Base-by-base conservation (phyloP, 2,888 invertebrate species). In the Hyposoter dolosus region DNA sequence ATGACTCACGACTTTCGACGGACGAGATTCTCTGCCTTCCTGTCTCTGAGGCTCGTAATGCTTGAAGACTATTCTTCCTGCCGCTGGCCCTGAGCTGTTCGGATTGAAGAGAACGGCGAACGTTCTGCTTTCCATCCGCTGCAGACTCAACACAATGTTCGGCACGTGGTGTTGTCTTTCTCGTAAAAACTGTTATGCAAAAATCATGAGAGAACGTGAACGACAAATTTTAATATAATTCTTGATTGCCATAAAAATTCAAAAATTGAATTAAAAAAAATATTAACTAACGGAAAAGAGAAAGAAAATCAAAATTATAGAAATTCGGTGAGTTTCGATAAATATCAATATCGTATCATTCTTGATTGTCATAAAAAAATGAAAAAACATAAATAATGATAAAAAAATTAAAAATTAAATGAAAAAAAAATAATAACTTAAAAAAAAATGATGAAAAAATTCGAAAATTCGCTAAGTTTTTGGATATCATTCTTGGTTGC, bases 61-160 rank as follows among this genome's bases (percentile, higher is more conserved):
- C 80, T 93, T 94, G 89, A 96, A 96, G n/a, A 93, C 91, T 17
- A 96, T 92, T 87, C 95, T 95, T 40, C 96, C 96, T 1, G 94
- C 92, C 35, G 95, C 95, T 0, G 95, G 95, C 0, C 96, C 96
- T 32, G 95, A 89, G 35, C 90, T 91, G 2, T 95, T 95, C 4
- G 96, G 96, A 86, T 95, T 94, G 90, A 96, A 96, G 35, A 94
- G 94, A 10, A 96, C 93, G 4, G 93, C 93, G 60, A 96, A 94
- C 1, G 95, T 94, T 82, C 95, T 95, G 63, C 95, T 95, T 90
- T 96, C 96, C 90, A 95, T 94, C 1, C 95, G 94, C 88, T 96
- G 96, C 12, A 96, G 90, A 0, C 94, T 92, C 17, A 95, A 87
- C 45, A 93, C 91, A 53, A 94, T 90, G 56, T 86, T 77, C 28